Percentiles rank a stretch among this genome's conserved stretches.
These are phyloP conservation scores for Microtus montanus DNA, from an alignment of 2,113 vertebrate species.

Conservation along the genomic window DNA sequence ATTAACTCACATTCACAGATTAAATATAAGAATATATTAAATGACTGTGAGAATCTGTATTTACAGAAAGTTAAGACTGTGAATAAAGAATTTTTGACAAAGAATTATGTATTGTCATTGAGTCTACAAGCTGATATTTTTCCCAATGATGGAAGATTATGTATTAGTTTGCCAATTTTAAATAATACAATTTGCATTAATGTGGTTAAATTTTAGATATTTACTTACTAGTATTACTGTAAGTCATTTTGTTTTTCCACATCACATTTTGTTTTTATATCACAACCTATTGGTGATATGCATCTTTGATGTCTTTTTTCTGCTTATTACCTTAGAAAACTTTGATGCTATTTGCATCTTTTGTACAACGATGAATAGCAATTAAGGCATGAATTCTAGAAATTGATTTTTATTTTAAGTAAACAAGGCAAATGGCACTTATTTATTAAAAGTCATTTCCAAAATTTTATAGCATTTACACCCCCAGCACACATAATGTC, in stretches of 20 bases:
- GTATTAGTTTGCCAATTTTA: not conserved
- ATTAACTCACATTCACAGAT: not conserved
- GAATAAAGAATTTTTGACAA: not conserved
- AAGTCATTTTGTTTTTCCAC: not conserved
- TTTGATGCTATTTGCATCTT: not conserved
- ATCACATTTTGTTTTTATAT: too few species aligned
- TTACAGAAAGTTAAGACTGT: not conserved
- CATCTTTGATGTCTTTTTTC: not conserved
- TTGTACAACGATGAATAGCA: not conserved
- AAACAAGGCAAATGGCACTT: not conserved
- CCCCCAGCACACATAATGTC: not conserved
- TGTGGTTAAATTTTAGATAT: not conserved
- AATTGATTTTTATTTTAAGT: not conserved
- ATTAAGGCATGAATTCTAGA: not conserved
- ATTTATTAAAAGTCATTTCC: not conserved
- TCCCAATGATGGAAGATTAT: not conserved
- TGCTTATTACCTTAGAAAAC: not conserved
- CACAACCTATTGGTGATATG: not conserved
- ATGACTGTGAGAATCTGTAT: not conserved
- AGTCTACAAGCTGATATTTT: not conserved
- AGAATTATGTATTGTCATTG: not conserved
- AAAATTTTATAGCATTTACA: not conserved
- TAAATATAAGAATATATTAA: not conserved
- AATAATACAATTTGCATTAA: not conserved
- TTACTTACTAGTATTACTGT: not conserved